Conservation (phyloP, 2,797 vertebrate species). For the Danio tinwini region DNA sequence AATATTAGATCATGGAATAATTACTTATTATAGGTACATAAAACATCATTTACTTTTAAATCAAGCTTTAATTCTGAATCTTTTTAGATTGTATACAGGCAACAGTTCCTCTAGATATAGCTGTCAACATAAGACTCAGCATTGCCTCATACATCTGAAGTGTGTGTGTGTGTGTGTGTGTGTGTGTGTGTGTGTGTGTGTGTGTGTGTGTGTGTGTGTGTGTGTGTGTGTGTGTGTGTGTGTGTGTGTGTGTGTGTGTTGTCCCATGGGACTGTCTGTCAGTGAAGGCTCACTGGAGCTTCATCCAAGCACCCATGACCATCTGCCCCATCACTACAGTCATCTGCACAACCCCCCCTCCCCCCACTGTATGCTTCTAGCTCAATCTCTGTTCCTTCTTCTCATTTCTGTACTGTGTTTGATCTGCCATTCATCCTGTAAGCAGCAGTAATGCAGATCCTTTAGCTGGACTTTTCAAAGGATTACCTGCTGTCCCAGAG, state of each 20-base stretch:
- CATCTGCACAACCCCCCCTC: slow-evolving; percentile 56
- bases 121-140: neutral
- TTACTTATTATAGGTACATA: neutral
- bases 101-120: neutral
- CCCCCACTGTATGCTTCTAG: slow-evolving; percentile 39
- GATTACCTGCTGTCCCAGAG: slow-evolving; percentile 63
- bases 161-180: slow-evolving; percentile 59
- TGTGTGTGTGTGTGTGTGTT: slow-evolving; percentile 64
- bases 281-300: slow-evolving; percentile 77
- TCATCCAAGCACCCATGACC: slow-evolving; percentile 77
- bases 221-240: slow-evolving; percentile 63
- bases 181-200: slow-evolving; percentile 66
- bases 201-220: slow-evolving; percentile 62
- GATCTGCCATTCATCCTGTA: slow-evolving; percentile 73
- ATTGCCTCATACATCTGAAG: slow-evolving; percentile 18
- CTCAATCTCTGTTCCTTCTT: slow-evolving; percentile 33
- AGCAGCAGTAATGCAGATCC: slow-evolving; percentile 61
- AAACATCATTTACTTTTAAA: neutral
- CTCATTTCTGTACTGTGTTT: slow-evolving; percentile 71
- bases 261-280: slow-evolving; percentile 70
- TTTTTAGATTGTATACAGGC: neutral
- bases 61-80: too few species aligned
- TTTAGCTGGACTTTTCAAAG: slow-evolving; percentile 62
- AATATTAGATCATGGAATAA: neutral
- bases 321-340: slow-evolving; percentile 74